These are phyloP conservation scores for Procambarus clarkii DNA, from an alignment of 1,140 invertebrate genomes.

Conservation along the genomic window DNA sequence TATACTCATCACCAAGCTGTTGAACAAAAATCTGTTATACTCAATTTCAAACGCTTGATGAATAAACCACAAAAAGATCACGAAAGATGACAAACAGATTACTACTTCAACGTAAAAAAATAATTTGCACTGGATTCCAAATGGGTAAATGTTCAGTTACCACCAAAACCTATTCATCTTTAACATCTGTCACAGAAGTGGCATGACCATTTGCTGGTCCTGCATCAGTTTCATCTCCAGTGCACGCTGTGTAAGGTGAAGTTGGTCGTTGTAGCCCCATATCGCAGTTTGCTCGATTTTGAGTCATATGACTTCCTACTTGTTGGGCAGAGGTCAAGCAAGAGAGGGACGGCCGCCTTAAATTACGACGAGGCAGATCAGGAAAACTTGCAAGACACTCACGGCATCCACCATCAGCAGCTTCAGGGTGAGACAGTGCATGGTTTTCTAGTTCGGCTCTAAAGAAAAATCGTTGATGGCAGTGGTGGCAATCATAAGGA, in stretches of 20 bases:
- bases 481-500: constrained; percentile 89
- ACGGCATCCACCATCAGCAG: constrained; percentile 62
- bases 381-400: constrained; percentile 68
- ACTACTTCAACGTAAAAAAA: constrained; percentile 14
- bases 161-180: constrained; percentile 29
- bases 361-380: constrained; percentile 50
- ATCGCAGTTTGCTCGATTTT: constrained; percentile 12
- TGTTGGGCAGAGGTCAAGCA: constrained; percentile 6
- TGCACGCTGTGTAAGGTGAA: constrained; percentile 26
- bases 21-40: background rate
- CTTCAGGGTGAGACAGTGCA: constrained; percentile 73
- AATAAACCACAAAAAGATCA: background rate
- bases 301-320: background rate
- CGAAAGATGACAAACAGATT: background rate
- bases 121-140: constrained; percentile 6
- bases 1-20: background rate
- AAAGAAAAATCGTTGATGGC: constrained; percentile 93
- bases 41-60: background rate
- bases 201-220: constrained; percentile 42
- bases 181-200: constrained; percentile 29
- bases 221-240: constrained; percentile 32
- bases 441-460: constrained; percentile 93
- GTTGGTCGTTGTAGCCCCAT: constrained; percentile 7
- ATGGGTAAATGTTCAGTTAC: background rate
- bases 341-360: constrained; percentile 37